Base-by-base conservation (phyloP, 2,888 invertebrate species). In the Ophraella communa region DNA sequence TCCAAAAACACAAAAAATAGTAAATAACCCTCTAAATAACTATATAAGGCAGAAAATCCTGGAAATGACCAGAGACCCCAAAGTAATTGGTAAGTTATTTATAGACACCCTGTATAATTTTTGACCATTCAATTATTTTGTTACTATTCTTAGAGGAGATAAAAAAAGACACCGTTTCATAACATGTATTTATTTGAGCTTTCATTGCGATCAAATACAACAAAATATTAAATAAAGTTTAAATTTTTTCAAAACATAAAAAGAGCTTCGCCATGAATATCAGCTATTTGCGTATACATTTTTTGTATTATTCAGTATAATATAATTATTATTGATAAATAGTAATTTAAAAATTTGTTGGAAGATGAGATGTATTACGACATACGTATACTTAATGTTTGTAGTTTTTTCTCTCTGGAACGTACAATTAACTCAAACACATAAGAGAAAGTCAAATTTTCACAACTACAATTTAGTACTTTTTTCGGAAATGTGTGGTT, bases 101-200 rank as follows among this genome's bases (percentile, higher is more conserved):
- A n/a, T n/a, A n/a, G n/a, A n/a, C n/a, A n/a, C n/a, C n/a, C n/a
- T n/a, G n/a, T n/a, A n/a, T n/a, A n/a, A n/a, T n/a, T n/a, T n/a
- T n/a, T n/a, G n/a, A n/a, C n/a, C n/a, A n/a, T n/a, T n/a, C n/a
- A n/a, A n/a, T 33, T 11, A 10, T n/a, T 42, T 42, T 21, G 21
- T 45, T 5, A 27, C 35, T 42, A 21, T 18, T 14, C 21, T 14
- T 10, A 33, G 11, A 14, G 14, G 45, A 10, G 7, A 39, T 39
- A 51, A 11, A 55, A 59, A 49, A 39, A 68, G 66, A 55, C 66
- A 66, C 58, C 35, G 7, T 81, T 87, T 89, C 88, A 89, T 90
- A 90, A 90, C 90, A 90, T 90, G 90, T 90, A 90, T 90, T 90
- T 90, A 90, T 90, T 90, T 91, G 90, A 90, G 90, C 90, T 88